These are phyloP conservation scores for Pyrochroa serraticornis DNA, from an alignment of 2,888 invertebrate genomes.

Conservation along the genomic window DNA sequence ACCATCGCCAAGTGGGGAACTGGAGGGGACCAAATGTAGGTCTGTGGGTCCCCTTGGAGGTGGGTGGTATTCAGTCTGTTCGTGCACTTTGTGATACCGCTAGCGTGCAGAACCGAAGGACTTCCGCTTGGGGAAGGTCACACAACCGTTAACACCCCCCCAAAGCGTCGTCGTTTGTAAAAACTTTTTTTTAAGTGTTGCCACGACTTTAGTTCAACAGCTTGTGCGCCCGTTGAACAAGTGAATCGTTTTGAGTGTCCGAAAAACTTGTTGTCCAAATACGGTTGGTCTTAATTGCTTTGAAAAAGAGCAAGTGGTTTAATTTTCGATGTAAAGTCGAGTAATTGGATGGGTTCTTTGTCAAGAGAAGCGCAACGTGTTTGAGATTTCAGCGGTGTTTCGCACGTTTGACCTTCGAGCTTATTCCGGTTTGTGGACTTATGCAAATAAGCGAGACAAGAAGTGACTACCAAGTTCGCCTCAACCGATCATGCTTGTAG, in stretches of 20 bases:
- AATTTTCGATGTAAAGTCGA: slow-evolving; percentile 28
- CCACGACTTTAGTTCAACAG: neutral
- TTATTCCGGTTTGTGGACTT: slow-evolving; percentile 39
- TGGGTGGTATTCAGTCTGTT: slow-evolving; percentile 56
- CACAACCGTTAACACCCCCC: slow-evolving; percentile 30
- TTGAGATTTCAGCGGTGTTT: slow-evolving; percentile 25
- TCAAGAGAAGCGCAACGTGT: slow-evolving; percentile 27
- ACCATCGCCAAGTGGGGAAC: slow-evolving; percentile 39
- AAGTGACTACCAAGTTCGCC: slow-evolving; percentile 33
- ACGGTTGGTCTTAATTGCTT: slow-evolving; percentile 31
- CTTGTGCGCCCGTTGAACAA: neutral
- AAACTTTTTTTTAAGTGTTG: neutral
- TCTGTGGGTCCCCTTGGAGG: slow-evolving; percentile 55
- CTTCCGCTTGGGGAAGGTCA: slow-evolving; percentile 51
- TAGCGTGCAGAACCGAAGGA: slow-evolving; percentile 49
- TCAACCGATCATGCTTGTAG: slow-evolving; percentile 28
- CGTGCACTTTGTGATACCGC: slow-evolving; percentile 51
- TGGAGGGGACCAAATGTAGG: slow-evolving; percentile 53
- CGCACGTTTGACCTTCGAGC: slow-evolving; percentile 37
- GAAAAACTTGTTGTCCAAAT: slow-evolving; percentile 33
- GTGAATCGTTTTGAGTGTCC: slow-evolving; percentile 14
- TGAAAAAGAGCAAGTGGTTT: slow-evolving; percentile 32
- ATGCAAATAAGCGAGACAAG: slow-evolving; percentile 34
- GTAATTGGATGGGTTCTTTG: slow-evolving; percentile 37
- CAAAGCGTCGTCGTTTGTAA: neutral